phyloP scores from a whole-genome alignment of 2,888 invertebrate genomes.

The Eugnorisma glareosa region DNA sequence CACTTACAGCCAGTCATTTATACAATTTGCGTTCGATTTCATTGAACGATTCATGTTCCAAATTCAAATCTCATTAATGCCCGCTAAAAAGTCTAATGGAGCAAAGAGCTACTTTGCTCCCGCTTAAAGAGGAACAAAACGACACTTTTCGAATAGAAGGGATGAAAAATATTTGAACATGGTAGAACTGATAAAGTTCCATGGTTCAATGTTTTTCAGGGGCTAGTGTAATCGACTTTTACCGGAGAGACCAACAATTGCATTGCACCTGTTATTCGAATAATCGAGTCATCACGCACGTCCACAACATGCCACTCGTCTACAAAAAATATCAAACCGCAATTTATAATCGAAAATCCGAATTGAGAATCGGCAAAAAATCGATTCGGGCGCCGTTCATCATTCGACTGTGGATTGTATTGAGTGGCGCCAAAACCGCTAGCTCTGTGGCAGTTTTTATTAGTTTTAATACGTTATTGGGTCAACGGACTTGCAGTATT shows the following conservation, averaged over 20 bases:
- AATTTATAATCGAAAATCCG: conserved; percentile 66
- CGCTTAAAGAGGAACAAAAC: too few species aligned
- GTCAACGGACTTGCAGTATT: conserved; percentile 69
- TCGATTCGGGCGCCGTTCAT: conserved; percentile 63
- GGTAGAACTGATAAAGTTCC: not conserved
- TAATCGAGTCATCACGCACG: conserved; percentile 47
- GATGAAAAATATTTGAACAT: not conserved
- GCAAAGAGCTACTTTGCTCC: too few species aligned
- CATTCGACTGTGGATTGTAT: conserved; percentile 56
- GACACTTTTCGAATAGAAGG: too few species aligned
- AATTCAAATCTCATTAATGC: too few species aligned
- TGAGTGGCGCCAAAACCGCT: conserved; percentile 71
- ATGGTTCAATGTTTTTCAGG: not conserved
- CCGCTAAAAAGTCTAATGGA: too few species aligned
- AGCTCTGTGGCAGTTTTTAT: conserved; percentile 55
- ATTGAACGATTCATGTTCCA: too few species aligned
- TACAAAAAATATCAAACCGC: conserved; percentile 63
- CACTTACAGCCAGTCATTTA: too few species aligned
- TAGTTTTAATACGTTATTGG: conserved; percentile 66
- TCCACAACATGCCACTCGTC: conserved; percentile 39
- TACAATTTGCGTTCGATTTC: too few species aligned
- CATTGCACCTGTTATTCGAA: conserved; percentile 44
- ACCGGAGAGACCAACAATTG: conserved; percentile 23
- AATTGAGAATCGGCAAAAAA: conserved; percentile 67
- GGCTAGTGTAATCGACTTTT: conserved; percentile 15